Conservation (phyloP, 2,888 invertebrate species). For the Cryptocephalus primarius region DNA sequence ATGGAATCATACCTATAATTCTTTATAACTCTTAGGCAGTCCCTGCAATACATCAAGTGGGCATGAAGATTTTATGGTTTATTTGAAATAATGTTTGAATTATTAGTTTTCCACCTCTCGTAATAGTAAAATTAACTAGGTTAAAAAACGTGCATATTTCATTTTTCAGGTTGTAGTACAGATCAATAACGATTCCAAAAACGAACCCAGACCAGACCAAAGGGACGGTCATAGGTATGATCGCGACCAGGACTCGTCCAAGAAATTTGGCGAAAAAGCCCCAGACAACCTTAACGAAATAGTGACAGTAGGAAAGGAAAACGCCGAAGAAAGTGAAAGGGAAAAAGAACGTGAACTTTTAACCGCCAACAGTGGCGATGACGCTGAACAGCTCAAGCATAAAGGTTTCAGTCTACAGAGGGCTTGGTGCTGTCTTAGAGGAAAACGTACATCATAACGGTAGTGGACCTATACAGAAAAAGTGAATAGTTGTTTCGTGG, state of each 20-base stretch:
- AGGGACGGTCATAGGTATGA: background rate
- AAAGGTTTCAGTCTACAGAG: constrained; percentile 41
- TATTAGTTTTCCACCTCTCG: too few species aligned
- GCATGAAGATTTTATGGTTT: background rate
- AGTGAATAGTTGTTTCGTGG: too few species aligned
- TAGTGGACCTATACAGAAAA: too few species aligned
- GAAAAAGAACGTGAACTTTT: background rate
- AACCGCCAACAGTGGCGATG: background rate
- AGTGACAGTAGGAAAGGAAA: constrained; percentile 19
- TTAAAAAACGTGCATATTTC: too few species aligned
- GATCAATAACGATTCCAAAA: constrained; percentile 25
- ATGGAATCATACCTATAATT: too few species aligned
- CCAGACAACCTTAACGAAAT: constrained; percentile 28
- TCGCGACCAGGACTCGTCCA: constrained; percentile 2
- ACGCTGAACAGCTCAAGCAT: constrained; percentile 12
- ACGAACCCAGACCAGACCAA: constrained; percentile 2
- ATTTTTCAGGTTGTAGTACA: constrained; percentile 30
- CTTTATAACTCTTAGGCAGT: too few species aligned
- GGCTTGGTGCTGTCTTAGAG: constrained; percentile 43
- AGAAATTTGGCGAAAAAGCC: background rate
- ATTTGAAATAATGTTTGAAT: too few species aligned
- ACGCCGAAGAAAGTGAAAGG: constrained; percentile 9
- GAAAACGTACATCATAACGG: constrained; percentile 22
- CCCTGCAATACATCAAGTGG: too few species aligned
- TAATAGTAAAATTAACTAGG: too few species aligned